Evolutionary conservation across 30 jellyfish, hydroid and myxozoan genomes (phyloP).

Genomic region (Aurelia coerulea): DNA sequence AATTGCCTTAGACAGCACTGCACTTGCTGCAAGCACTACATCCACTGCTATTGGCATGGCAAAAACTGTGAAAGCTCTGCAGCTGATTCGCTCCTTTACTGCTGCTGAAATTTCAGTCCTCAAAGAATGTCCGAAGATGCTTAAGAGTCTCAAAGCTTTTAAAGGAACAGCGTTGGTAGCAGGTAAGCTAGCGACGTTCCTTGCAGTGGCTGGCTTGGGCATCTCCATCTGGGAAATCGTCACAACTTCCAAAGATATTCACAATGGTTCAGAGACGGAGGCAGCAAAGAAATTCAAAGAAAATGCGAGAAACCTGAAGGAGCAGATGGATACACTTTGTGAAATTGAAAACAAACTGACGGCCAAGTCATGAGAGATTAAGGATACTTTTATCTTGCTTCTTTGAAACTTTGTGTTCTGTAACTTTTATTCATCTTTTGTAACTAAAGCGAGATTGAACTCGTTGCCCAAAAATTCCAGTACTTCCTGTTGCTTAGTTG

Average conservation of each 20-base stretch:
- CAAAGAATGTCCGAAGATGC: slow-evolving; percentile 43
- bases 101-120: slow-evolving; percentile 53
- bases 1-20: slow-evolving; percentile 12
- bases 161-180: slow-evolving; percentile 40
- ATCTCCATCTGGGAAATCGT: slow-evolving; percentile 36
- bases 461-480: too few species aligned
- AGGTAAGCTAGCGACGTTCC: slow-evolving; percentile 37
- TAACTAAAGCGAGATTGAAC: too few species aligned
- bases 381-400: too few species aligned
- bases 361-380: too few species aligned
- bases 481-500: too few species aligned
- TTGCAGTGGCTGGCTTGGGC: slow-evolving; percentile 41
- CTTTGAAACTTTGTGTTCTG: too few species aligned
- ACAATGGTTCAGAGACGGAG: slow-evolving; percentile 39
- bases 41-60: slow-evolving; percentile 25
- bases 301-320: slow-evolving; percentile 27
- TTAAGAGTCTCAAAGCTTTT: slow-evolving; percentile 27
- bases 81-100: slow-evolving; percentile 28
- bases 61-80: slow-evolving; percentile 29
- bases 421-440: too few species aligned
- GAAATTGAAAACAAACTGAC: slow-evolving; percentile 19
- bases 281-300: slow-evolving; percentile 26
- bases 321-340: slow-evolving; percentile 26
- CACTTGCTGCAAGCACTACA: slow-evolving; percentile 16
- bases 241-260: slow-evolving; percentile 41